Conservation (phyloP, 1,140 invertebrate genomes). For the Drepana arcuata region DNA sequence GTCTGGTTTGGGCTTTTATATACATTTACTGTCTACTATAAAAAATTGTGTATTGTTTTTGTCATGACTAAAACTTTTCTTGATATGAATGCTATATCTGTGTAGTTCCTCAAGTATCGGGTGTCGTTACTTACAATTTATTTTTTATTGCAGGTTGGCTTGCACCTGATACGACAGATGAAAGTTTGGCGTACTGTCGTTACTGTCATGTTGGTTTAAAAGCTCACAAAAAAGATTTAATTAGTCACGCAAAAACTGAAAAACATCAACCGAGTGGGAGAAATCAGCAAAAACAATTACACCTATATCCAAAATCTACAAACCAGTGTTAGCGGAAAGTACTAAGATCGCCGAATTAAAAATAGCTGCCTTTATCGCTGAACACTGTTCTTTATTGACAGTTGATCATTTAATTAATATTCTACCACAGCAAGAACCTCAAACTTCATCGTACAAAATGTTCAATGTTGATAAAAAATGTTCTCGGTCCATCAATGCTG, state of each 20-base stretch:
- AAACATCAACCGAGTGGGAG: constrained; percentile 2
- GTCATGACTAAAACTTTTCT: not conserved
- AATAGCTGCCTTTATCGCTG: constrained; percentile 42
- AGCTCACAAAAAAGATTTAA: constrained; percentile 14
- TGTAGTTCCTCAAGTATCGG: not conserved
- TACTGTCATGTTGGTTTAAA: constrained; percentile 8
- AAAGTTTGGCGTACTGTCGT: constrained; percentile 2
- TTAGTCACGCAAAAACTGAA: constrained; percentile 9
- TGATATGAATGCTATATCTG: not conserved
- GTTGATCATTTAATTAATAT: constrained; percentile 33
- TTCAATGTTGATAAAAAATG: constrained; percentile 33
- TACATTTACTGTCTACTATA: not conserved
- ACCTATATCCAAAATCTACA: constrained; percentile 5
- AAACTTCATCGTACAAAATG: constrained; percentile 30
- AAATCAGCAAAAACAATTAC: constrained; percentile 8
- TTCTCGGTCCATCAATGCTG: constrained; percentile 27
- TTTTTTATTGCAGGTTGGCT: constrained; percentile 3
- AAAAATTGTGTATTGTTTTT: not conserved
- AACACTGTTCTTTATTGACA: constrained; percentile 32
- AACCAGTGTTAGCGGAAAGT: constrained; percentile 14
- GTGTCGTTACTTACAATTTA: not conserved
- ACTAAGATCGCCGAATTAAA: constrained; percentile 39
- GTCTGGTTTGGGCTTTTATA: too few species aligned
- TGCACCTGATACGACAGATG: constrained; percentile 4
- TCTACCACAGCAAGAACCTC: constrained; percentile 7